Conservation (phyloP, 1,140 invertebrate genomes). For the Leptopilina boulardi region DNA sequence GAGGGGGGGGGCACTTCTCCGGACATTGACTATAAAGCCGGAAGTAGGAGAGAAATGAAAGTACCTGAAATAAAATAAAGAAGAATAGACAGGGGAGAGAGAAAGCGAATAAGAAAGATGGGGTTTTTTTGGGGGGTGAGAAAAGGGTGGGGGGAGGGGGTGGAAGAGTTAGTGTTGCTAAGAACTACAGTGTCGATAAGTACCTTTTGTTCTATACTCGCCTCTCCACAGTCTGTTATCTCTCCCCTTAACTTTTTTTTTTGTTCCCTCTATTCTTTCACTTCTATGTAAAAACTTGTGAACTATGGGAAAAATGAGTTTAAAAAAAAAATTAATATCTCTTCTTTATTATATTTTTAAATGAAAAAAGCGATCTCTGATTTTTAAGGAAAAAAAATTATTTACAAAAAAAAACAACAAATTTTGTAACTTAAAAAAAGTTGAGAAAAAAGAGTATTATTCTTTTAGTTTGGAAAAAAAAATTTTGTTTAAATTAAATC, state of each 20-base stretch:
- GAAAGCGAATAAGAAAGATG: constrained; percentile 37
- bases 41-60: constrained; percentile 27
- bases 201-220: constrained; percentile 39
- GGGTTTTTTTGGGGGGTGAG: constrained; percentile 45
- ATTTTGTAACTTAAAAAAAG: too few species aligned
- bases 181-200: constrained; percentile 32
- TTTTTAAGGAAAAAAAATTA: too few species aligned
- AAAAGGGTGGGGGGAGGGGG: constrained; percentile 45
- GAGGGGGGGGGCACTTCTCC: background rate
- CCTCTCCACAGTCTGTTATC: constrained; percentile 11
- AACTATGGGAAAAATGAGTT: background rate
- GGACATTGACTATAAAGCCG: constrained; percentile 25
- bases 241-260: constrained; percentile 46
- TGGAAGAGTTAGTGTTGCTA: constrained; percentile 52
- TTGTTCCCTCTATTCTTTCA: background rate
- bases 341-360: background rate
- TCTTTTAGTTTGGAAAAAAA: too few species aligned
- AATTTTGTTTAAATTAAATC: too few species aligned
- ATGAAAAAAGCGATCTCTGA: too few species aligned
- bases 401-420: too few species aligned
- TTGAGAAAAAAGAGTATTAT: too few species aligned
- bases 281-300: background rate
- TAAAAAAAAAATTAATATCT: background rate
- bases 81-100: constrained; percentile 41
- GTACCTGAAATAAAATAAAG: constrained; percentile 32